Conservation (phyloP, 2,888 invertebrate species). For the Drosophila kanekoi region DNA sequence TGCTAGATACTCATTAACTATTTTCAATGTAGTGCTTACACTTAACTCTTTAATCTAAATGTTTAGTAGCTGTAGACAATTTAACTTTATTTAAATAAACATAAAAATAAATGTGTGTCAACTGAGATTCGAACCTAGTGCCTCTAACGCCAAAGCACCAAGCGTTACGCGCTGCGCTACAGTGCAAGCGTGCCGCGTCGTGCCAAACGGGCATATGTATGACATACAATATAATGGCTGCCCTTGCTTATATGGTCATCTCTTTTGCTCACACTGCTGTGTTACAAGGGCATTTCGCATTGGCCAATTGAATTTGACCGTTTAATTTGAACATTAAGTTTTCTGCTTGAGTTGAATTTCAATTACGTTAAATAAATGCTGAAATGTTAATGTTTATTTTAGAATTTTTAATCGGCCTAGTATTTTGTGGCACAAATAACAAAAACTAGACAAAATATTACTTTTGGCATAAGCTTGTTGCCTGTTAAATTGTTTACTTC, state of each 20-base stretch:
- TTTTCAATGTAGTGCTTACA: constrained; percentile 62
- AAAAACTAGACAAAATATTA: not conserved
- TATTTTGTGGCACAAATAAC: constrained; percentile 9
- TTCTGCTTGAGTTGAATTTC: not conserved
- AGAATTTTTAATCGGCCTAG: not conserved
- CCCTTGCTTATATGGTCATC: constrained; percentile 3
- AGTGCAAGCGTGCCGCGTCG: not conserved
- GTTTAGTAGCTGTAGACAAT: constrained; percentile 32
- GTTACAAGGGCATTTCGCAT: not conserved
- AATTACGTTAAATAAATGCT: not conserved
- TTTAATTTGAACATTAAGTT: constrained; percentile 4
- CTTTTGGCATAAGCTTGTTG: constrained; percentile 4
- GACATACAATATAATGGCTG: not conserved
- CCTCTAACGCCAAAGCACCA: constrained; percentile 72
- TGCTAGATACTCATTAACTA: constrained; percentile 41
- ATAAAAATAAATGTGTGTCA: not conserved
- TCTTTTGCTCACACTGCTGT: constrained; percentile 7
- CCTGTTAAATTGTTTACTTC: constrained; percentile 1
- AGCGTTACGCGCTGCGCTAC: constrained; percentile 69
- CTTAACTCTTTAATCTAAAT: constrained; percentile 14
- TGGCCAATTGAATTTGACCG: not conserved
- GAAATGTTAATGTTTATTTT: too few species aligned
- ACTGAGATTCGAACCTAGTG: constrained; percentile 48
- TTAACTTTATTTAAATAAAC: constrained; percentile 40
- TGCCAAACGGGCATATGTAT: not conserved